A percentile compares a stretch with the other conserved stretches of the same genome.
These are phyloP conservation scores for Tetraodon nigroviridis DNA, from an alignment of 2,113 vertebrate species.

Conservation along the genomic window DNA sequence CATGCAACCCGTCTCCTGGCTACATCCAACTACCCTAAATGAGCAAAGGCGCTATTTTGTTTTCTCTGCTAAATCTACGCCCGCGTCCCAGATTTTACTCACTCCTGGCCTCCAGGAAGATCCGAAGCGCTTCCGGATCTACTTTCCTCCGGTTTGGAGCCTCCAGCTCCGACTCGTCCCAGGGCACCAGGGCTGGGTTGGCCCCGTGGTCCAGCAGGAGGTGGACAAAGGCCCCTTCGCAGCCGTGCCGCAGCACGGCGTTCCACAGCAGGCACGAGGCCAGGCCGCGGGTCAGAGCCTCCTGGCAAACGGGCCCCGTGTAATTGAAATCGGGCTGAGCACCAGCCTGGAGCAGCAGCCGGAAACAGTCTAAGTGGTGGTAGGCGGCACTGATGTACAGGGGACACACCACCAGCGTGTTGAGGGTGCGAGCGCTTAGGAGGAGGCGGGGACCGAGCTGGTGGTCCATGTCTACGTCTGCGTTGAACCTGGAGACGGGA, in stretches of 20 bases:
- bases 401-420: constrained; percentile 87
- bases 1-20: too few species aligned
- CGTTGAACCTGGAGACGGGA: constrained; percentile 76
- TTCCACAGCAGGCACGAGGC: constrained; percentile 89
- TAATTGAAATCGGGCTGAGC: constrained; percentile 93
- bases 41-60: too few species aligned
- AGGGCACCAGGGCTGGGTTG: constrained; percentile 79
- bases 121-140: constrained; percentile 79
- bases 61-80: too few species aligned
- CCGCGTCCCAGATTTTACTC: constrained; percentile 48
- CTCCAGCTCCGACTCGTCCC: constrained; percentile 74
- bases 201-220: constrained; percentile 90
- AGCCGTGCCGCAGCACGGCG: constrained; percentile 86
- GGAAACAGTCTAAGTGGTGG: constrained; percentile 89
- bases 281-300: constrained; percentile 79
- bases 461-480: constrained; percentile 89
- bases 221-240: constrained; percentile 80
- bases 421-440: constrained; percentile 79
- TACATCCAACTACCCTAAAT: too few species aligned
- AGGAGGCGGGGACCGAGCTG: constrained; percentile 73
- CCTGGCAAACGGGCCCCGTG: constrained; percentile 80
- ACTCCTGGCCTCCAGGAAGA: constrained; percentile 86
- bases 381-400: constrained; percentile 93
- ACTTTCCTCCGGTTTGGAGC: constrained; percentile 77
- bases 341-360: constrained; percentile 84